These are phyloP conservation scores for Phainopepla nitens DNA, from an alignment of 2,113 vertebrate genomes.

Conservation along the genomic window DNA sequence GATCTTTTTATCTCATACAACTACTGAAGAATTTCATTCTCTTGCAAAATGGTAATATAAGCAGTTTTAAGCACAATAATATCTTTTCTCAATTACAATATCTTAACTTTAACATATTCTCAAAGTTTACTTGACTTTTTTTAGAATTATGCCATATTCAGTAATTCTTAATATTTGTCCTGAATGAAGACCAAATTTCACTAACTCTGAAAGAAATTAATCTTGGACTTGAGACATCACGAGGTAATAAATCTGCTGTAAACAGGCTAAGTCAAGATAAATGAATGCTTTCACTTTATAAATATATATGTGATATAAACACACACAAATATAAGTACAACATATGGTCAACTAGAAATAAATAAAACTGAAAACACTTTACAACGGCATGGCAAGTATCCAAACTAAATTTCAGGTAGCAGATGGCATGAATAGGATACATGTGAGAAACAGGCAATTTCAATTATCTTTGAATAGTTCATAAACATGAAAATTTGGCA, in stretches of 20 bases:
- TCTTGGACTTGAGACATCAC: neutral
- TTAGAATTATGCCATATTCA: neutral
- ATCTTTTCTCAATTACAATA: neutral
- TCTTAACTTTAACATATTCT: neutral
- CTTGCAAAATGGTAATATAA: neutral
- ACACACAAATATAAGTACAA: conserved; percentile 33
- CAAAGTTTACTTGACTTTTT: neutral
- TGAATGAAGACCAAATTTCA: neutral
- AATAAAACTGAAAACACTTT: conserved; percentile 62
- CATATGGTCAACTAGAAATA: conserved; percentile 59
- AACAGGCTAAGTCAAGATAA: conserved; percentile 9
- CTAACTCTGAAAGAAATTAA: neutral
- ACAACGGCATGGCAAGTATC: conserved; percentile 50
- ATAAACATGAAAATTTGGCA: conserved; percentile 62
- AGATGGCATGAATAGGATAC: conserved; percentile 64
- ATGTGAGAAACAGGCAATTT: conserved; percentile 62
- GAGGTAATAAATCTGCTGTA: neutral
- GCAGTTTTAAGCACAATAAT: neutral
- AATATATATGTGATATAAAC: neutral
- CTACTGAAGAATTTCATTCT: neutral
- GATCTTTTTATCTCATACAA: neutral
- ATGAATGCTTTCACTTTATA: neutral
- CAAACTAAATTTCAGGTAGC: conserved; percentile 68
- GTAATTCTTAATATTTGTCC: neutral
- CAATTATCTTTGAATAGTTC: conserved; percentile 63